phyloP scores from a whole-genome alignment of 2,797 vertebrate genomes.

The Balearica regulorum region DNA sequence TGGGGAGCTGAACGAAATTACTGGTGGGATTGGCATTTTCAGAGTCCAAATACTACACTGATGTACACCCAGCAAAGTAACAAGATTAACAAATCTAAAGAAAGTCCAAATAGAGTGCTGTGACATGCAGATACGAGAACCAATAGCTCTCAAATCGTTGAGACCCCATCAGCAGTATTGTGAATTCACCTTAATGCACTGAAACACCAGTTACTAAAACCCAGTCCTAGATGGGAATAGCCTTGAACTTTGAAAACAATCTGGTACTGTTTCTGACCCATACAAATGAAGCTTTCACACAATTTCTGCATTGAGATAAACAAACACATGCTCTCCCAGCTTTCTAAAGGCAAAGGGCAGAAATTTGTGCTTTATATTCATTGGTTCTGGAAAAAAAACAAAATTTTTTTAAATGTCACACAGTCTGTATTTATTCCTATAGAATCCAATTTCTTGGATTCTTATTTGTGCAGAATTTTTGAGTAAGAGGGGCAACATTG shows the following conservation, averaged over 20 bases:
- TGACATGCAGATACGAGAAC: not conserved
- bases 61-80: not conserved
- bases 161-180: not conserved
- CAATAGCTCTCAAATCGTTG: not conserved
- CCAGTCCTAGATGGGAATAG: not conserved
- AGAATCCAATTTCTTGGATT: not conserved
- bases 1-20: not conserved
- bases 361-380: slow-evolving; percentile 21
- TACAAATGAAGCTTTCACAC: slow-evolving; percentile 13
- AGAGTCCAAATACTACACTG: not conserved
- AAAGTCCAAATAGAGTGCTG: not conserved
- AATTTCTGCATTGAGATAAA: slow-evolving; percentile 6
- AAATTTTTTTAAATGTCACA: not conserved
- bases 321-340: not conserved
- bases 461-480: not conserved
- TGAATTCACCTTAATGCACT: not conserved
- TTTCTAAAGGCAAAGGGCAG: slow-evolving; percentile 31
- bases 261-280: not conserved
- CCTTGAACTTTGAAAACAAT: not conserved
- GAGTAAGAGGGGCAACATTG: not conserved
- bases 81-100: not conserved
- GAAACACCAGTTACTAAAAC: not conserved
- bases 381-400: not conserved
- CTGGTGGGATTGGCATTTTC: not conserved
- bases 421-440: not conserved